A percentile compares a stretch with the other conserved stretches of the same genome.
Conservation (phyloP, 2,797 vertebrate genomes). For the Arrhamphus sclerolepis region DNA sequence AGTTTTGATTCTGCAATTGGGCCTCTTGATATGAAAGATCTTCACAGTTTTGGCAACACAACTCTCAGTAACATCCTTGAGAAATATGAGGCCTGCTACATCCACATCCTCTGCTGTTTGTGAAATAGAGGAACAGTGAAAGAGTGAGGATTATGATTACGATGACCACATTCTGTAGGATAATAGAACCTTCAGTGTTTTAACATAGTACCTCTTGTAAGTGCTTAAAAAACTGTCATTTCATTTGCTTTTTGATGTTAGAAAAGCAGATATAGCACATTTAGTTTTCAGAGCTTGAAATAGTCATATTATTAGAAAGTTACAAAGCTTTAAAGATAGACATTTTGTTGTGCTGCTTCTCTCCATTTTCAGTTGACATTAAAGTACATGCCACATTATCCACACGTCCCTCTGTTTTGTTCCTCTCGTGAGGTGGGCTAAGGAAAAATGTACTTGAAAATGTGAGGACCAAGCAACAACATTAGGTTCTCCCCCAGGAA, state of each 20-base stretch:
- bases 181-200: background rate
- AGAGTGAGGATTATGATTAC: no score
- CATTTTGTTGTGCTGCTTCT: background rate
- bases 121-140: no score
- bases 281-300: conserved; percentile 3
- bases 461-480: background rate
- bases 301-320: background rate
- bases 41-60: no score
- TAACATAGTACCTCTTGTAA: background rate
- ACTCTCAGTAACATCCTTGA: no score
- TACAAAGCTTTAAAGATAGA: background rate
- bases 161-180: no score
- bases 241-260: background rate
- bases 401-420: background rate
- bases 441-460: background rate
- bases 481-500: background rate
- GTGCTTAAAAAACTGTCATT: background rate
- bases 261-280: background rate
- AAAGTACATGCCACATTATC: background rate
- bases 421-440: background rate
- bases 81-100: no score
- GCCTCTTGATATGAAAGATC: no score
- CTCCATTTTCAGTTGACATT: conserved; percentile 1
- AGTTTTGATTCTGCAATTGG: no score
- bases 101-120: no score